phyloP scores from a whole-genome alignment of 2,797 vertebrate species.

The Chelidonichthys spinosus region DNA sequence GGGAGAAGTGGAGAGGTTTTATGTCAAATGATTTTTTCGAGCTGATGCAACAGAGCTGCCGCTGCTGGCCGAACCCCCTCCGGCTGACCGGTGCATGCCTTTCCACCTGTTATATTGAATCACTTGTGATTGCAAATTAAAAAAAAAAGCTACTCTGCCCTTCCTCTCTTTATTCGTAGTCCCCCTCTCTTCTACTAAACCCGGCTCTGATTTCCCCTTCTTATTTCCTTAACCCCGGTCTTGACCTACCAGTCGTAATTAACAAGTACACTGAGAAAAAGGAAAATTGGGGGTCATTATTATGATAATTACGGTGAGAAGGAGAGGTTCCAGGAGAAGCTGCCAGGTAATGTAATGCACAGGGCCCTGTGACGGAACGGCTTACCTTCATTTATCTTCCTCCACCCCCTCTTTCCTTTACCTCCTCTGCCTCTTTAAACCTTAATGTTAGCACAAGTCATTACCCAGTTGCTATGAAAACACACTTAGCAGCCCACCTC shows the following conservation, averaged over 20 bases:
- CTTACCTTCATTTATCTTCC: slow-evolving; percentile 71
- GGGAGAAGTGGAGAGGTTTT: slow-evolving; percentile 25
- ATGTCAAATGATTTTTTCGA: slow-evolving; percentile 59
- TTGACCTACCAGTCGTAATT: slow-evolving; percentile 74
- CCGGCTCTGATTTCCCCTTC: slow-evolving; percentile 66
- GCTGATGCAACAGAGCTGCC: slow-evolving; percentile 48
- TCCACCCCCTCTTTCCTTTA: slow-evolving; percentile 44
- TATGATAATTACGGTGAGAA: slow-evolving; percentile 77
- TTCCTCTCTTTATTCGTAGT: slow-evolving; percentile 36
- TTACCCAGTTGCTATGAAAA: slow-evolving; percentile 76
- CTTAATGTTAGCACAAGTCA: slow-evolving; percentile 66
- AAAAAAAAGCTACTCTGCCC: slow-evolving; percentile 61
- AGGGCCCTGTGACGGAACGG: slow-evolving; percentile 52
- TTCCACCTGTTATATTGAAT: slow-evolving; percentile 73
- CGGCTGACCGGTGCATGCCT: slow-evolving; percentile 60
- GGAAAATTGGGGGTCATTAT: slow-evolving; percentile 83
- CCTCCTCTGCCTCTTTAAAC: slow-evolving; percentile 57
- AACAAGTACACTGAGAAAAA: slow-evolving; percentile 82
- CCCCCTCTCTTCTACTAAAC: slow-evolving; percentile 41
- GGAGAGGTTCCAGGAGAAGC: slow-evolving; percentile 70
- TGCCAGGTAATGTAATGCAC: slow-evolving; percentile 69
- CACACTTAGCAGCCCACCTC: slow-evolving; percentile 67
- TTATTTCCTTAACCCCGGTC: slow-evolving; percentile 81
- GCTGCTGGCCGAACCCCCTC: slow-evolving; percentile 48
- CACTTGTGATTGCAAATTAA: slow-evolving; percentile 64